Base-by-base conservation (phyloP, 2,113 vertebrate genomes). In the Struthidea cinerea region DNA sequence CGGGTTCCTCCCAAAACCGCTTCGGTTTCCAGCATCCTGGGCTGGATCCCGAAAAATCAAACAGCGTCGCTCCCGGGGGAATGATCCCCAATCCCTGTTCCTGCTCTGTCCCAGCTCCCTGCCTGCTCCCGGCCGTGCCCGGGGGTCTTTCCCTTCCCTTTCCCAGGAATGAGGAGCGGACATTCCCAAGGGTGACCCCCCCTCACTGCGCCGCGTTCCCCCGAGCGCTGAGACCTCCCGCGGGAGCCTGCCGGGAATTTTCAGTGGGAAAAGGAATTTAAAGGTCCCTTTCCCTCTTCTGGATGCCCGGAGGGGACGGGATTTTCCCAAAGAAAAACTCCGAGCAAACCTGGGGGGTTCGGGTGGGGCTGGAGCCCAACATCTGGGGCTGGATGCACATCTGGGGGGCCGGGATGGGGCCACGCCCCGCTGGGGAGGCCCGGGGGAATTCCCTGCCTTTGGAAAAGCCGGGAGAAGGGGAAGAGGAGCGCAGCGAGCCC, bases 271-370 rank as follows among this genome's bases (percentile, higher is more conserved):
- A 85, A 56, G 13, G 33, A 44, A 44, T 24, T 1, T 3, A 21
- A 49, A 76, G 2, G 2, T 22, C 26, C 32, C 7, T 20, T 67
- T n/a, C 42, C 24, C n/a, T 19, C 33, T 18, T 7, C 2, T 0
- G 2, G 67, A 7, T 6, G 4, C 35, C 32, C 33, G 18, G 23
- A 24, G 74, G 17, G 8, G 5, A 8, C 0, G 0, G 49, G 39
- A 6, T 26, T 41, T 49, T 30, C 65, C 28, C 8, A 1, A 27
- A 8, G 49, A 14, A 15, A 32, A 49, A 5, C 0, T 16, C 63
- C 7, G 32, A 21, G 86, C 9, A 15, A 52, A 21, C 1, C 5
- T 4, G n/a, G 22, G 60, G 35, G 32, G 5, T 2, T 5, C 4
- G 3, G 41, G 50, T 2, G 46, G 6, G 28, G 20, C 21, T 5